A percentile compares a stretch with the other conserved stretches of the same genome.
Evolutionary conservation across 2,797 vertebrate species (phyloP).

Genomic region (Fistularia tabacaria): DNA sequence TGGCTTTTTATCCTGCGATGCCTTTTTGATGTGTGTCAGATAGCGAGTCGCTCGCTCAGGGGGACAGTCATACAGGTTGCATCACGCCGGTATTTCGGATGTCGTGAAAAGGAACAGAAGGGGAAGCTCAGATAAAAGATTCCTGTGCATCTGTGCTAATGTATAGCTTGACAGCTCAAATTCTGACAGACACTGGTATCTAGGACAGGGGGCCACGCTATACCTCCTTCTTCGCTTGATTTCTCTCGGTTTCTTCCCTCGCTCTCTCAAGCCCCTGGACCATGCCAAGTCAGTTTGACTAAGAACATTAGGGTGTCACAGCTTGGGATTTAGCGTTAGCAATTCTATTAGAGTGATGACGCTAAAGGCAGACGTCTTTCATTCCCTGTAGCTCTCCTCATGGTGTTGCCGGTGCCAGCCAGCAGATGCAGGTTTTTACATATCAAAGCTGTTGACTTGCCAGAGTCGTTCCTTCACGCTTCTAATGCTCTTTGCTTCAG

Average conservation of each 20-base stretch:
- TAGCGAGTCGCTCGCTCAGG: slow-evolving; percentile 23
- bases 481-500: slow-evolving; percentile 76
- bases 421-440: slow-evolving; percentile 72
- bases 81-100: slow-evolving; percentile 53
- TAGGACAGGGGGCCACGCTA: slow-evolving; percentile 53
- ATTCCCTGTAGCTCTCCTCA: slow-evolving; percentile 56
- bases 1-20: slow-evolving; percentile 45
- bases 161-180: slow-evolving; percentile 45
- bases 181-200: slow-evolving; percentile 52
- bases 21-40: slow-evolving; percentile 53
- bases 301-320: slow-evolving; percentile 75
- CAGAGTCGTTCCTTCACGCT: slow-evolving; percentile 67
- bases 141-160: slow-evolving; percentile 50
- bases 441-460: slow-evolving; percentile 76
- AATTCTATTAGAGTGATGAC: slow-evolving; percentile 69
- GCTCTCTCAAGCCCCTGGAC: slow-evolving; percentile 44
- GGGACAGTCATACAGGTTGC: slow-evolving; percentile 34
- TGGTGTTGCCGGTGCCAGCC: slow-evolving; percentile 55
- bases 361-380: slow-evolving; percentile 57
- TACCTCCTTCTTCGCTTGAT: slow-evolving; percentile 20
- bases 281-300: slow-evolving; percentile 65
- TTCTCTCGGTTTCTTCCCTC: slow-evolving; percentile 33
- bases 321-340: slow-evolving; percentile 70
- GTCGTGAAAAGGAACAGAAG: slow-evolving; percentile 47
- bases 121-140: slow-evolving; percentile 49